Conservation (phyloP, 2,888 invertebrate genomes). For the Idaea biselata region DNA sequence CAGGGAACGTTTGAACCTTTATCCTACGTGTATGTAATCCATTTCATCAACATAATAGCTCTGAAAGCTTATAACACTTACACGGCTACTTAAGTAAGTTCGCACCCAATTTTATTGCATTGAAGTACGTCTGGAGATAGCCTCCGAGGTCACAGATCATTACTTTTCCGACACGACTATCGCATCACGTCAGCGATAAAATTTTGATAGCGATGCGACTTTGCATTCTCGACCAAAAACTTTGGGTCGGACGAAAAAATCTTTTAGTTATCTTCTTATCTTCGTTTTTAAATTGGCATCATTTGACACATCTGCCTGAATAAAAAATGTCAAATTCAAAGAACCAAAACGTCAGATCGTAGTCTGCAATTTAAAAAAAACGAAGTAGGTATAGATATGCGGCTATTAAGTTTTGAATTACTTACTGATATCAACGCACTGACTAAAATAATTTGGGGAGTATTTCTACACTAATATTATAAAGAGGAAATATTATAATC, state of each 20-base stretch:
- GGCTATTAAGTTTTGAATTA: too few species aligned
- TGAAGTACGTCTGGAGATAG: background rate
- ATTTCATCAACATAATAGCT: background rate
- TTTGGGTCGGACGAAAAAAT: background rate
- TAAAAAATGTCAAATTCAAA: too few species aligned
- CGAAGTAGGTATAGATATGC: too few species aligned
- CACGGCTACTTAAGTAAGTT: background rate
- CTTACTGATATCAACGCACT: too few species aligned
- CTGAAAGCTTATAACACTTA: background rate
- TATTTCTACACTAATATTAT: too few species aligned
- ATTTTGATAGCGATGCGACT: background rate
- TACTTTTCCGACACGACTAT: background rate
- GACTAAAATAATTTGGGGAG: too few species aligned
- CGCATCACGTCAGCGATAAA: background rate
- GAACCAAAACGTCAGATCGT: too few species aligned
- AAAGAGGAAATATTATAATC: too few species aligned
- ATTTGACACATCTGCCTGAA: too few species aligned
- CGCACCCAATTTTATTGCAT: background rate
- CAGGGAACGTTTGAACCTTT: background rate
- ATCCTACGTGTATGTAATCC: background rate
- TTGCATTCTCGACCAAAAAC: background rate
- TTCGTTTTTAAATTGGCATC: too few species aligned
- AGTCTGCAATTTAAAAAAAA: too few species aligned
- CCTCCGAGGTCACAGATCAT: background rate
- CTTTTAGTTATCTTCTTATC: background rate